Evolutionary conservation across 2,888 invertebrate genomes (phyloP), one percentile per base, ranked within the genome.

Genomic region (Trachelus troglodyta): DNA sequence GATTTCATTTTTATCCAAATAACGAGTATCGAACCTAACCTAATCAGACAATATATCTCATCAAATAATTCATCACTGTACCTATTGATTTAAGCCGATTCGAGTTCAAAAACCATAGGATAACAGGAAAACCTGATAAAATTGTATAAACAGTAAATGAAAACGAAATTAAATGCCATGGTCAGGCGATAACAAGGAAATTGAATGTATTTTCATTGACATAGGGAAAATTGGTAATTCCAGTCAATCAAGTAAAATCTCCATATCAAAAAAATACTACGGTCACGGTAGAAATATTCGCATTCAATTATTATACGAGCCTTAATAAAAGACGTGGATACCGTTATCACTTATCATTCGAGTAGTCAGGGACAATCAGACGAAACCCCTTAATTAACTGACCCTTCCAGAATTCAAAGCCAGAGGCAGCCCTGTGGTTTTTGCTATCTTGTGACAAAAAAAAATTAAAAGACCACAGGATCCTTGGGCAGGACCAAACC

Each of bases 11-110:
- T 84, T 78, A 78, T 79, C 33, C 75, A 79, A 56, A 34, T 30
- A 75, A 33, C 56, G 12, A 4, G 34, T 34, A 71, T 75, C 74
- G 75, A 75, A 40, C 6, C 35, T 40, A 74, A 40, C 31, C 31
- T 33, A 81, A 81, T 82, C 80, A 79, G 81, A 76, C 79, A 81
- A 82, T 76, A 75, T 78, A 78, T 82, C 81, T 80, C 80, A 81
- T 81, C 15, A 40, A 40, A 40, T 6, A 40, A 40, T 40, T 74
- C 71, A 56, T 73, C 40, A 34, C 34, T 15, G 33, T 80, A 33
- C 12, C 33, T 37, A 75, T 81, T 75, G 75, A 77, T 79, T 75
- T 4, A 12, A 23, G 30, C 15, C 11, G 33, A 75, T 31, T 12
- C n/a, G 74, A 34, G 34, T 33, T 68, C 35, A n/a, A 74, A 74